Conservation (phyloP, 2,113 vertebrate species). For the Tursiops truncatus region DNA sequence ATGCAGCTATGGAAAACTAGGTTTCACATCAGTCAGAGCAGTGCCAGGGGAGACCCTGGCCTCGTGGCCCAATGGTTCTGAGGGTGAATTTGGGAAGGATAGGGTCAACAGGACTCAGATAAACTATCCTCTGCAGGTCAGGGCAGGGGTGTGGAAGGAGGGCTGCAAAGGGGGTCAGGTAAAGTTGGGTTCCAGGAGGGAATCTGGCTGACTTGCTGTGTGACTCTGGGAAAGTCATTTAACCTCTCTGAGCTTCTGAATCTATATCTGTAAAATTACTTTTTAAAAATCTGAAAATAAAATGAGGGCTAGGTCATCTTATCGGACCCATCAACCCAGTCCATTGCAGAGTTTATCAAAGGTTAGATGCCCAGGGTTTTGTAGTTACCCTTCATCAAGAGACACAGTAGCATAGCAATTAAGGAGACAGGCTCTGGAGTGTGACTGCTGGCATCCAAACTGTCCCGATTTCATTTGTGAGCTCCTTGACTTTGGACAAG, state of each 20-base stretch:
- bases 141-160: not conserved
- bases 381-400: not conserved
- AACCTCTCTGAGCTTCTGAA: conserved; percentile 13
- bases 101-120: not conserved
- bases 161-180: not conserved
- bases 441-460: not conserved
- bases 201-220: not conserved
- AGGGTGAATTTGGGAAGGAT: not conserved
- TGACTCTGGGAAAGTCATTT: not conserved
- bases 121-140: not conserved
- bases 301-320: not conserved
- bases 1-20: conserved; percentile 21
- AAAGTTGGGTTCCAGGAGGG: not conserved
- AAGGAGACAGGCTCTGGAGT: not conserved
- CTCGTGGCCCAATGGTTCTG: not conserved
- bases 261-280: not conserved
- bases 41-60: not conserved
- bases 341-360: not conserved
- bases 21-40: conserved; percentile 52
- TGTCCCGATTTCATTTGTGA: not conserved
- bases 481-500: not conserved
- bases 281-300: not conserved
- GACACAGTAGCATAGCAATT: rapidly evolving
- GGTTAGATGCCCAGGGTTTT: not conserved
- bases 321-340: not conserved